phyloP scores from a whole-genome alignment of 2,113 vertebrate genomes.

The Leptosomus discolor region DNA sequence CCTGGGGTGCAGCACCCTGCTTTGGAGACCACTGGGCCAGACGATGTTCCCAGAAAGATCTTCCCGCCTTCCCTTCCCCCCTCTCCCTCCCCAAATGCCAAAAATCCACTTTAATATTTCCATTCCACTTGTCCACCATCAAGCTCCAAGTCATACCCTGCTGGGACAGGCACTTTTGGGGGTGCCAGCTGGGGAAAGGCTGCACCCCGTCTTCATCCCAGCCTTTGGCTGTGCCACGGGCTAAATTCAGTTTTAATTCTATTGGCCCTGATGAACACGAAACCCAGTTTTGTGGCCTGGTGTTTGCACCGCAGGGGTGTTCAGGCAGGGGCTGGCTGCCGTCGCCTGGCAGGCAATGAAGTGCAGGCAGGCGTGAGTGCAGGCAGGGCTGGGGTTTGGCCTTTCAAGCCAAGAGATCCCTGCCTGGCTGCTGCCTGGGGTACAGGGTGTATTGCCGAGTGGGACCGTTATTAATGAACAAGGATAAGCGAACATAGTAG shows the following conservation, averaged over 20 bases:
- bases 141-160: rapidly evolving
- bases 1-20: rapidly evolving
- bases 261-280: rapidly evolving
- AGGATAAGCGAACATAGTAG: neutral
- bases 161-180: neutral
- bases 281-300: too few relatives aligned
- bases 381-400: neutral
- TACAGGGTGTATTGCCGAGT: rapidly evolving
- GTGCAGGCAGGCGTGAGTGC: neutral
- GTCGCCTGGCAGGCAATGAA: neutral
- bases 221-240: neutral
- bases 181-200: neutral
- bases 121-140: rapidly evolving
- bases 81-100: neutral
- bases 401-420: neutral
- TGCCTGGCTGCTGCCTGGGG: neutral
- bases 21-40: neutral
- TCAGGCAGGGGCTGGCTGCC: neutral
- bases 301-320: too few relatives aligned
- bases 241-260: neutral
- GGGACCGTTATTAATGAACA: neutral
- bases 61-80: neutral
- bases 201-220: neutral
- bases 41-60: neutral
- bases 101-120: neutral